Conservation (phyloP, 2,113 vertebrate species). For the Gopherus evgoodei region DNA sequence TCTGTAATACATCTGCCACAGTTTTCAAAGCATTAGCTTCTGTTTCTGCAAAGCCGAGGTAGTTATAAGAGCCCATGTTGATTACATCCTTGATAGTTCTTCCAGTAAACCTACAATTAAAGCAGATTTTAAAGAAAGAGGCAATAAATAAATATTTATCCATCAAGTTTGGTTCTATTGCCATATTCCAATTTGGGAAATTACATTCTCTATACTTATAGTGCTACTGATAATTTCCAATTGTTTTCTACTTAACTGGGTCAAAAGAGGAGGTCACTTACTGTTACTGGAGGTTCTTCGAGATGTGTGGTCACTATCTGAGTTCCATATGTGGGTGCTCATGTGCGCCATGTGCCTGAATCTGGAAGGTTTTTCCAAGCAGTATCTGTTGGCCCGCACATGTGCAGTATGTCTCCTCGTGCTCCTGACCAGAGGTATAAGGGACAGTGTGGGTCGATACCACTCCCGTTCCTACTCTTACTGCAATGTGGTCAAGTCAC, state of each 20-base stretch:
- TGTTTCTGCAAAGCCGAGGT: constrained; percentile 91
- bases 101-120: constrained; percentile 88
- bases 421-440: too few relatives aligned
- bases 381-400: neutral
- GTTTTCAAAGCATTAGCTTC: constrained; percentile 86
- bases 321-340: neutral
- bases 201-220: neutral
- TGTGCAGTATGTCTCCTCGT: too few relatives aligned
- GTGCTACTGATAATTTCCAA: neutral
- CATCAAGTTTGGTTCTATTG: neutral
- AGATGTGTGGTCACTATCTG: neutral
- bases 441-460: too few relatives aligned
- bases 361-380: neutral
- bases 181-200: neutral
- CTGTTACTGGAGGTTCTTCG: neutral
- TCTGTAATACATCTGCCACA: constrained; percentile 78
- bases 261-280: neutral
- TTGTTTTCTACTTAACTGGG: neutral
- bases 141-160: neutral
- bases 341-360: neutral
- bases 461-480: too few relatives aligned
- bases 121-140: neutral
- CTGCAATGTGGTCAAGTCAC: too few relatives aligned
- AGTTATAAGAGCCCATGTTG: constrained; percentile 97
- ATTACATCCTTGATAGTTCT: constrained; percentile 88